phyloP scores from a whole-genome alignment of 2,113 vertebrate genomes.

The Anarhynchus alexandrinus region DNA sequence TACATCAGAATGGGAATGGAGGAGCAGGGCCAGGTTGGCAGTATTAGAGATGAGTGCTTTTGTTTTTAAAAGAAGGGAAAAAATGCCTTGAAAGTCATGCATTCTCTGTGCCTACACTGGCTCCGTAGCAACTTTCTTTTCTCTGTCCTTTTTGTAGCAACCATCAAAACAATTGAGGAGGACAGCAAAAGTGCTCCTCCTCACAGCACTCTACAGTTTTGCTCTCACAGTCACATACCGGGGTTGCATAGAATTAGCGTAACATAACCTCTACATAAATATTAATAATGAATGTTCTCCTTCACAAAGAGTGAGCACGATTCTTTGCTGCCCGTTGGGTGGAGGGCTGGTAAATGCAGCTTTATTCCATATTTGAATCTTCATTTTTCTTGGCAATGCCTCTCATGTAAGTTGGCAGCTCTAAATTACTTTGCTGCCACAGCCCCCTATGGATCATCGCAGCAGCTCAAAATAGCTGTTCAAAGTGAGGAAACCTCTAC shows the following conservation, averaged over 20 bases:
- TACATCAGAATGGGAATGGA: background rate
- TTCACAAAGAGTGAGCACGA: background rate
- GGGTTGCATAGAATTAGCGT: background rate
- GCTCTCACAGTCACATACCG: background rate
- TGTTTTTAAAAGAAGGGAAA: background rate
- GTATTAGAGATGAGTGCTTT: background rate
- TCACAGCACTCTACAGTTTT: background rate
- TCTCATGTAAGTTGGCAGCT: conserved; percentile 14
- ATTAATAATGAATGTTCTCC: background rate
- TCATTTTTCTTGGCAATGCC: conserved; percentile 42
- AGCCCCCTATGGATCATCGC: conserved; percentile 7
- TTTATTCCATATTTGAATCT: background rate
- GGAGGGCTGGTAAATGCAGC: background rate
- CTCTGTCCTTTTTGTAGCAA: background rate
- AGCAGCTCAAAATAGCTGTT: conserved; percentile 26
- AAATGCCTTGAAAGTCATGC: background rate
- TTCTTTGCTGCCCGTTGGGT: background rate
- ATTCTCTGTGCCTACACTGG: background rate
- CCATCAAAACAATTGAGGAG: background rate
- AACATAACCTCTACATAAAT: background rate
- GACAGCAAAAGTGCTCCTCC: background rate
- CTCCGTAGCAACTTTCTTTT: background rate
- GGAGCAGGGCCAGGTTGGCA: background rate
- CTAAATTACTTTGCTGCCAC: conserved; percentile 21
- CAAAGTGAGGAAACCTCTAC: conserved; percentile 23